Conservation (phyloP, 2,797 vertebrate species). For the Cuniculus paca region DNA sequence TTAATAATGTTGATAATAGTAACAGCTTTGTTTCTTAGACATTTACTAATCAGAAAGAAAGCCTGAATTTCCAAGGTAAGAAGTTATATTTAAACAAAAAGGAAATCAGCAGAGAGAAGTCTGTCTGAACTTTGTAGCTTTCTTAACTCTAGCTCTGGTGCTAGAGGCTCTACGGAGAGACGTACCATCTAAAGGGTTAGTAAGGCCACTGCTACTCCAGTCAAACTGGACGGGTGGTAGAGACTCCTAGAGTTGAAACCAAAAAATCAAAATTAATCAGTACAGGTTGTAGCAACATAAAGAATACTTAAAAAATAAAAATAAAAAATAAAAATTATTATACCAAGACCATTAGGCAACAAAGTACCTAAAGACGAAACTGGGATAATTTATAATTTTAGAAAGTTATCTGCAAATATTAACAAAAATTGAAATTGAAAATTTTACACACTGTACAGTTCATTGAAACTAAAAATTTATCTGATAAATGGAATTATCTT, state of each 20-base stretch:
- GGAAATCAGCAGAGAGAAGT: constrained; percentile 92
- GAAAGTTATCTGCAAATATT: constrained; percentile 67
- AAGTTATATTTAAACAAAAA: constrained; percentile 85
- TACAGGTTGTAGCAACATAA: constrained; percentile 88
- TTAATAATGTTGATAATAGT: constrained; percentile 71
- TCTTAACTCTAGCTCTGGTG: constrained; percentile 96
- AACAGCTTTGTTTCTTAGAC: constrained; percentile 80
- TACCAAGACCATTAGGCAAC: constrained; percentile 82
- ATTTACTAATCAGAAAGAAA: constrained; percentile 90
- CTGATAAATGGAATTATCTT: constrained; percentile 67
- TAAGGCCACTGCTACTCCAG: constrained; percentile 97
- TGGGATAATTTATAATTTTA: constrained; percentile 68
- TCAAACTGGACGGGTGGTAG: constrained; percentile 94
- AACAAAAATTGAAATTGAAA: constrained; percentile 70
- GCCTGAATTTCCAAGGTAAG: constrained; percentile 92
- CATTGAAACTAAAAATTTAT: constrained; percentile 47
- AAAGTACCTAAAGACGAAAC: constrained; percentile 78
- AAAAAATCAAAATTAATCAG: constrained; percentile 90
- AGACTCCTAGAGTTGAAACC: constrained; percentile 93
- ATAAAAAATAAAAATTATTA: constrained; percentile 81
- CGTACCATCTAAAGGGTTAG: constrained; percentile 98
- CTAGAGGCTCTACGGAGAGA: constrained; percentile 95
- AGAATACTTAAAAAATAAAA: constrained; percentile 84
- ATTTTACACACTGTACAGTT: constrained; percentile 62
- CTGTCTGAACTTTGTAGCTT: constrained; percentile 92